Conservation (phyloP, 2,113 vertebrate genomes). For the Gobio gobio region DNA sequence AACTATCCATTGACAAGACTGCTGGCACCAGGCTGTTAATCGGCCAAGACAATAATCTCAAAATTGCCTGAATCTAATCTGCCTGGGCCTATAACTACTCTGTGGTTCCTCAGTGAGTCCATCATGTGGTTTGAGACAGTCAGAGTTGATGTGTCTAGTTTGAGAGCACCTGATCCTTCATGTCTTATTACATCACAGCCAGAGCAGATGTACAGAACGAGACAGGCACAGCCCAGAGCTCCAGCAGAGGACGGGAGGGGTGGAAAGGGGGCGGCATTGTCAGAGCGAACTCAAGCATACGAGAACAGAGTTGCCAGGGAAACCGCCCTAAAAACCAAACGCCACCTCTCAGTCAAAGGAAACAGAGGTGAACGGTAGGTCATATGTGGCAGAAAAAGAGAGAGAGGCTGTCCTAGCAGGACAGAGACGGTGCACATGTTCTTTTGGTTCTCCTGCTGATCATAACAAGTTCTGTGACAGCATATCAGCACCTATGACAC, state of each 20-base stretch:
- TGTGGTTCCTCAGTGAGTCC: background rate
- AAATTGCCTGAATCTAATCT: slow-evolving; percentile 7
- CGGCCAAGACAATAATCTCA: background rate
- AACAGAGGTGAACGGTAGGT: slow-evolving; percentile 14
- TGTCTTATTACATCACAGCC: slow-evolving; percentile 28
- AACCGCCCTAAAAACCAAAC: slow-evolving; percentile 71
- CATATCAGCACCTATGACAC: background rate
- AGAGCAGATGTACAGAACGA: slow-evolving; percentile 16
- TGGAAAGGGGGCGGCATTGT: slow-evolving; percentile 1
- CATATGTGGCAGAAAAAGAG: slow-evolving; percentile 38
- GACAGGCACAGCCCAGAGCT: background rate
- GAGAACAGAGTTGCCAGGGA: slow-evolving; percentile 62
- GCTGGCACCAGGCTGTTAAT: background rate
- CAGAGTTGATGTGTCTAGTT: background rate
- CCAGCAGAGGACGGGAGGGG: slow-evolving; percentile 1
- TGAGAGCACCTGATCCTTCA: slow-evolving; percentile 23
- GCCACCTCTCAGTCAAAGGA: slow-evolving; percentile 28
- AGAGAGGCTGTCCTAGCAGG: slow-evolving; percentile 46
- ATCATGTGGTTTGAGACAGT: background rate
- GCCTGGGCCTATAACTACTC: background rate
- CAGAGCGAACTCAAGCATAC: slow-evolving; percentile 19
- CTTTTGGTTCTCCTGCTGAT: slow-evolving; percentile 15
- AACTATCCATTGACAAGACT: background rate
- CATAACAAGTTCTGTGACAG: background rate
- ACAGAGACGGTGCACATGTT: background rate